Conservation (phyloP, 2,888 invertebrate genomes). For the Malthinus flaveolus region DNA sequence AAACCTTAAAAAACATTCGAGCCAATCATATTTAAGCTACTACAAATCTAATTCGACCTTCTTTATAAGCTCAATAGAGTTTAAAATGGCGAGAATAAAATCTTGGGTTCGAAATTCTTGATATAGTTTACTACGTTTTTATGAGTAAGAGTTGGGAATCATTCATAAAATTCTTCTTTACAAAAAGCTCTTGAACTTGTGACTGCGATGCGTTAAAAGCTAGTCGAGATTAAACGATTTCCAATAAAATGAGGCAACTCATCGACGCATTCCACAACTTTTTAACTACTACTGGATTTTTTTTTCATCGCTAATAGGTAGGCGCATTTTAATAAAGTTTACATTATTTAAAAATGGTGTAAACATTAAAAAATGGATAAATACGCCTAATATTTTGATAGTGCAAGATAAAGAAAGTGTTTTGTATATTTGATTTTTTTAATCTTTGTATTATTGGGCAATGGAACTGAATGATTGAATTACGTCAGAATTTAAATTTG, state of each 20-base stretch:
- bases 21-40: constrained; percentile 45
- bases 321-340: too few relatives aligned
- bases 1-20: constrained; percentile 49
- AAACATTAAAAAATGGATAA: too few relatives aligned
- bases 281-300: not conserved
- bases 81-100: constrained; percentile 34
- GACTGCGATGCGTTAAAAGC: not conserved
- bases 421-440: too few relatives aligned
- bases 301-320: too few relatives aligned
- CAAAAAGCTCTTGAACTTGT: constrained; percentile 18
- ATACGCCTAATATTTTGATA: too few relatives aligned
- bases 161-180: constrained; percentile 48
- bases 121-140: constrained; percentile 46
- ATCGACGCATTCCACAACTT: not conserved
- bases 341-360: too few relatives aligned
- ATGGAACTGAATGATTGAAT: too few relatives aligned
- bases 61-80: constrained; percentile 41
- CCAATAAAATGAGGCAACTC: constrained; percentile 2
- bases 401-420: too few relatives aligned
- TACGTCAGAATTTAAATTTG: too few relatives aligned
- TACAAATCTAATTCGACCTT: constrained; percentile 35
- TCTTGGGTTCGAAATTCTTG: constrained; percentile 27
- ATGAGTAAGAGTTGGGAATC: constrained; percentile 44
- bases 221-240: constrained; percentile 4
- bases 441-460: too few relatives aligned